Conservation (phyloP, 1,140 invertebrate species). For the Andricus grossulariae region DNA sequence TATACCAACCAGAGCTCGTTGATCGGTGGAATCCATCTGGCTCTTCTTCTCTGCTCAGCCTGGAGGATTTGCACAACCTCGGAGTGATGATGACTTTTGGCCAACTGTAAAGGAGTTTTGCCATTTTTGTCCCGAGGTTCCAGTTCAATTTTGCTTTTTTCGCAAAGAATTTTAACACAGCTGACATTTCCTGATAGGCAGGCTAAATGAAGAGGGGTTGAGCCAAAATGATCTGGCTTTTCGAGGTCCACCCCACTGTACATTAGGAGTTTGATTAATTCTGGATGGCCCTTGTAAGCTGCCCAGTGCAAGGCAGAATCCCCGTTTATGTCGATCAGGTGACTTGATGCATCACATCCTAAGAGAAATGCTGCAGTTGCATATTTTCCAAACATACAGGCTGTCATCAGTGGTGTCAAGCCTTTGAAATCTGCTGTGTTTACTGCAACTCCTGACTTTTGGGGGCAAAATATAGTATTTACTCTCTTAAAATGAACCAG, state of each 20-base stretch:
- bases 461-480: slow-evolving; percentile 23
- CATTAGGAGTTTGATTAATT: slow-evolving; percentile 91
- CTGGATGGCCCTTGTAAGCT: slow-evolving; percentile 93
- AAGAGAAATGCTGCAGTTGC: slow-evolving; percentile 92
- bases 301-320: slow-evolving; percentile 96
- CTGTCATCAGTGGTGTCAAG: slow-evolving; percentile 92
- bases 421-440: slow-evolving; percentile 94
- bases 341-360: slow-evolving; percentile 89
- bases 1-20: slow-evolving; percentile 87
- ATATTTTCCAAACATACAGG: slow-evolving; percentile 94
- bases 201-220: slow-evolving; percentile 94
- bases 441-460: slow-evolving; percentile 87
- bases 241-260: slow-evolving; percentile 92
- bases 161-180: slow-evolving; percentile 88
- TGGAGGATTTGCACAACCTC: slow-evolving; percentile 89
- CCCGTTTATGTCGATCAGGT: slow-evolving; percentile 92
- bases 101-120: slow-evolving; percentile 91
- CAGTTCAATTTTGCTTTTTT: slow-evolving; percentile 91
- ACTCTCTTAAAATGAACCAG: no score
- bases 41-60: slow-evolving; percentile 86
- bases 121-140: slow-evolving; percentile 93
- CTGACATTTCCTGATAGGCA: slow-evolving; percentile 90
- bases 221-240: slow-evolving; percentile 94
- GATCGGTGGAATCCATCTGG: slow-evolving; percentile 89
- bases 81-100: slow-evolving; percentile 89